phyloP scores from a whole-genome alignment of 2,888 invertebrate genomes.

The Clitarchus hookeri region DNA sequence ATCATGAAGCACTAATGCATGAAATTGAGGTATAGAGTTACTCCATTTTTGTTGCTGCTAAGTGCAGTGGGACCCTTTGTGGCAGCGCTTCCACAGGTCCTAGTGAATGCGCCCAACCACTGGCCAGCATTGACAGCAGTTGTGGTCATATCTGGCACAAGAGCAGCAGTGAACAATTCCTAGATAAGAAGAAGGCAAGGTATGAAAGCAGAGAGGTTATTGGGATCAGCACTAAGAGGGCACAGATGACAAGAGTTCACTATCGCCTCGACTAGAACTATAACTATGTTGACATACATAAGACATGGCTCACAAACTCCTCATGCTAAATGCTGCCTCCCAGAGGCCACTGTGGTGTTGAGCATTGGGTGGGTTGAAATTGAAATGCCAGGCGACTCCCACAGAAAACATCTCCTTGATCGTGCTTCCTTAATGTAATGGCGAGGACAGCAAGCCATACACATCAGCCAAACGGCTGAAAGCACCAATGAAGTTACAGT shows the following conservation, averaged over 20 bases:
- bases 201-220: not conserved
- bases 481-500: not conserved
- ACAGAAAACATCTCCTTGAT: not conserved
- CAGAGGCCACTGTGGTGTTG: not conserved
- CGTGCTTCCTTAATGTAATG: not conserved
- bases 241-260: not conserved
- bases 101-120: too few species aligned
- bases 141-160: not conserved
- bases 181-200: not conserved
- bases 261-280: not conserved
- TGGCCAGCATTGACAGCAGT: not conserved
- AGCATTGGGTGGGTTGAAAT: not conserved
- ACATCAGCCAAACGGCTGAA: constrained; percentile 40
- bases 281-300: not conserved
- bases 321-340: not conserved
- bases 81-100: too few species aligned
- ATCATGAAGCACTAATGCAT: too few species aligned
- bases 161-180: not conserved
- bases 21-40: too few species aligned
- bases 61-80: too few species aligned
- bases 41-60: too few species aligned
- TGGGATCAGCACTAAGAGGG: not conserved
- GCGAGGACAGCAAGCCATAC: constrained; percentile 42
- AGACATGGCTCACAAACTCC: not conserved
- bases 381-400: not conserved